Base-by-base conservation (phyloP, 2,888 invertebrate genomes). In the Scelioninae gen. 2 region DNA sequence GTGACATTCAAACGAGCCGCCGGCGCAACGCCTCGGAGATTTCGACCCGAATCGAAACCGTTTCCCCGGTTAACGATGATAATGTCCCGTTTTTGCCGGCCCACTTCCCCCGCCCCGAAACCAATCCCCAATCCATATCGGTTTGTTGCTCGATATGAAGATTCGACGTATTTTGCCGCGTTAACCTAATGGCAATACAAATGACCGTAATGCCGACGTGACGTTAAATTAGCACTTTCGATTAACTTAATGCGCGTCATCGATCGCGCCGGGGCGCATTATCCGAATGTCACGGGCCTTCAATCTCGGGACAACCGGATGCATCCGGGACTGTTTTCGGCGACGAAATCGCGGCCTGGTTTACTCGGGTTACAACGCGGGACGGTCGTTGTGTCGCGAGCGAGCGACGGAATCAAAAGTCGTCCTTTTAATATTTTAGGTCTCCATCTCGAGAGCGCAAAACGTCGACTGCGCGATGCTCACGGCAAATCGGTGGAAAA, bases 401-500 rank as follows among this genome's bases (percentile, higher is more conserved):
- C n/a, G n/a, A 45, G 28, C 35, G 55, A 46, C 9, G 16, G 25
- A 33, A 39, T 31, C 37, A 53, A 55, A 33, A 57, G 65, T 65
- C 46, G 57, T 48, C 13, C 57, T 65, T 65, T 65, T 65, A 65
- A 65, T 68, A 60, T 60, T 57, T 45, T 37, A 60, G n/a, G 37
- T 43, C 48, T 68, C 35, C 41, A 46, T 11, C 45, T 6, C 41
- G n/a, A 31, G 53, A 60, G 50, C 33, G 52, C 57, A 57, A 65
- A 65, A 67, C 58, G 58, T 58, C 50, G 50, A 61, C 37, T 61
- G n/a, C 33, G 9, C 41, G 55, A 61, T 52, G 39, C 53, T 53
- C 19, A 15, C 67, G 25, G 28, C 35, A 61, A 69, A 61, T 61
- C 53, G 33, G 53, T 55, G 61, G 46, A 55, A 61, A 61, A 46